Evolutionary conservation across 2,113 vertebrate species (phyloP), one percentile per base, ranked within the genome.

Genomic region (Phylloscopus whistleri): DNA sequence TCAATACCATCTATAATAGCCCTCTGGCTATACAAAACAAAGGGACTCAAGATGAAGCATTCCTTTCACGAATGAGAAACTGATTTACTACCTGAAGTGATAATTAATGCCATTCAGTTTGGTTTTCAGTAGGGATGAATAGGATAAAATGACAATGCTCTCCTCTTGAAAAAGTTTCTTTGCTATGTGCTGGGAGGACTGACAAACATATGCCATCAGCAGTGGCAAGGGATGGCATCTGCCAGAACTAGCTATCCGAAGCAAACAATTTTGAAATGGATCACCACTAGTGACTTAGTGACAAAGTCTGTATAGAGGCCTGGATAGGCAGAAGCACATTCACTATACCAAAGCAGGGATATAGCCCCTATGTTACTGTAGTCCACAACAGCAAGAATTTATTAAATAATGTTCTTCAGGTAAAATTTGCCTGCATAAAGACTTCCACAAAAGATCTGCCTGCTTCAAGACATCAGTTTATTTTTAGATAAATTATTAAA

Each of bases 51-150:
- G 89, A 96, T 10, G 44, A 94, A 79, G 91, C 73, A 94, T 96
- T 98, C 94, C 89, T 96, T 97, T 97, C 93, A 96, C 55, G 84
- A 93, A 95, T 49, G 87, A 97, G 91, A 97, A 97, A 96, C 95
- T 86, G 97, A 96, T 97, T 98, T 97, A 92, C 92, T 97, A 95
- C 96, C 95, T 97, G 95, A 98, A 98, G 95, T 97, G 96, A 97
- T 97, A 97, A 98, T 97, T 97, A 97, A 95, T 97, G 96, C 86
- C 92, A 97, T 97, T 96, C 96, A 51, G 39, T 96, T 97, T 77
- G 68, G 93, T 94, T 97, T 97, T 2, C 27, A 97, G 96, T 91
- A 92, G 76, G 87, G 86, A 96, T 75, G 88, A 97, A 97, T 48
- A 49, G 21, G 66, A 88, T 31, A 82, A 93, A 93, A 97, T 52